Conservation (phyloP, 2,113 vertebrate species). For the Ceratotherium simum region DNA sequence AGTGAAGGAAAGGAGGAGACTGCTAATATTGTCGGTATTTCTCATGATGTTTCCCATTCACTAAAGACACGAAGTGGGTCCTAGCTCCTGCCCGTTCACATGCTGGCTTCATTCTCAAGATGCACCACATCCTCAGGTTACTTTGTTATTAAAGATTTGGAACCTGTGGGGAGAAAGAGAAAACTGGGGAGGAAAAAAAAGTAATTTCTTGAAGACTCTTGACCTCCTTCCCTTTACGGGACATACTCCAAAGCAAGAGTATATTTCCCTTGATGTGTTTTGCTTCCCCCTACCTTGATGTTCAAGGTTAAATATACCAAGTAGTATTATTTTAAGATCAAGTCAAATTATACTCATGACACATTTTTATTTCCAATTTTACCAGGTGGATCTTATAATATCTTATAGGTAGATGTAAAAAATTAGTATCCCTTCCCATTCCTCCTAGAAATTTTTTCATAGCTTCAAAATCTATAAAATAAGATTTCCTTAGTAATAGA, state of each 20-base stretch:
- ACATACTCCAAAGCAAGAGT: neutral
- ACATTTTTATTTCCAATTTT: conserved; percentile 38
- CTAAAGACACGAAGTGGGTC: too few relatives aligned
- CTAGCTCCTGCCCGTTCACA: neutral
- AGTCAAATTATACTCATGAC: neutral
- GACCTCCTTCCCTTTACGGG: neutral
- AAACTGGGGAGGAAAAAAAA: neutral
- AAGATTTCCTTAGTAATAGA: neutral
- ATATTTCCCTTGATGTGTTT: neutral
- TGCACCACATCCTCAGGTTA: neutral
- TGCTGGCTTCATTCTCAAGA: neutral
- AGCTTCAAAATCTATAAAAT: neutral
- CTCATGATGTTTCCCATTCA: neutral
- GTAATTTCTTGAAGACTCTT: neutral
- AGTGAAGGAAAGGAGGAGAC: neutral
- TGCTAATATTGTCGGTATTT: neutral
- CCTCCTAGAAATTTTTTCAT: neutral
- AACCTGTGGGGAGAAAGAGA: neutral
- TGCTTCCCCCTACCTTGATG: neutral
- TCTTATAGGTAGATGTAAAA: neutral
- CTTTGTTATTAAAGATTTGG: neutral
- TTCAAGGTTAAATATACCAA: neutral
- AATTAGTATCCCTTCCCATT: neutral
- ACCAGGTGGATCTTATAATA: neutral
- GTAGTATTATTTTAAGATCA: neutral